Percentiles rank a stretch among this genome's conserved stretches.
Evolutionary conservation across 1,140 invertebrate genomes (phyloP).

Genomic region (Cataglyphis hispanica): DNA sequence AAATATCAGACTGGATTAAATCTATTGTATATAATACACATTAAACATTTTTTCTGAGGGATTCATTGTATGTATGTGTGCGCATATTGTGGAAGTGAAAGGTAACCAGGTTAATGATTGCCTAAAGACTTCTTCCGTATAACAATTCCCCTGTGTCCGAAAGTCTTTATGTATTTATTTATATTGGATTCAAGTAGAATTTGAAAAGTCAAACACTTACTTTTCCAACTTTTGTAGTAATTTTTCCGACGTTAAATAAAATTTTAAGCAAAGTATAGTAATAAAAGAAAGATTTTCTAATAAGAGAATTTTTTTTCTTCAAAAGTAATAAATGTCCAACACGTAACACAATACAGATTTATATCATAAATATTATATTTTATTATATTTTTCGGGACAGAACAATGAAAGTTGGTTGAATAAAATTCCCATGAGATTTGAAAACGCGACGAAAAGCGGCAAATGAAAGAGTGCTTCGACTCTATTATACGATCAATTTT

Average conservation of each 20-base stretch:
- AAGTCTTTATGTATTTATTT: conserved; percentile 30
- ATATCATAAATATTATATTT: neutral
- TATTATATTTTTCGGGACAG: neutral
- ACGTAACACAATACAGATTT: neutral
- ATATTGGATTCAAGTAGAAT: conserved; percentile 6
- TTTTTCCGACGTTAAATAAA: conserved; percentile 21
- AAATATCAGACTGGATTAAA: neutral
- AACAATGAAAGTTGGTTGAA: conserved; percentile 18
- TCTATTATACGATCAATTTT: conserved; percentile 12
- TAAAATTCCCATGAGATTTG: conserved; percentile 11
- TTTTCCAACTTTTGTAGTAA: neutral
- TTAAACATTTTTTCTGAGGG: conserved; percentile 17
- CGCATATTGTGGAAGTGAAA: neutral
- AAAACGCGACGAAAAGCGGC: conserved; percentile 4
- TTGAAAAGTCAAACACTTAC: conserved; percentile 14
- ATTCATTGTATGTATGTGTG: no score
- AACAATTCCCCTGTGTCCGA: neutral
- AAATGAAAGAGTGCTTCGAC: conserved; percentile 23
- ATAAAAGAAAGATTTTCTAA: neutral
- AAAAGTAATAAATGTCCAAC: neutral
- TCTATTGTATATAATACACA: neutral
- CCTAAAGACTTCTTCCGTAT: neutral
- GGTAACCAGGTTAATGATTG: conserved; percentile 46
- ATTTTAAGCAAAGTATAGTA: neutral
- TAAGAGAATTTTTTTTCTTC: neutral